Evolutionary conservation across 2,888 invertebrate species (phyloP), one percentile per base, ranked within the genome.

Genomic region (Calameuta idolon): DNA sequence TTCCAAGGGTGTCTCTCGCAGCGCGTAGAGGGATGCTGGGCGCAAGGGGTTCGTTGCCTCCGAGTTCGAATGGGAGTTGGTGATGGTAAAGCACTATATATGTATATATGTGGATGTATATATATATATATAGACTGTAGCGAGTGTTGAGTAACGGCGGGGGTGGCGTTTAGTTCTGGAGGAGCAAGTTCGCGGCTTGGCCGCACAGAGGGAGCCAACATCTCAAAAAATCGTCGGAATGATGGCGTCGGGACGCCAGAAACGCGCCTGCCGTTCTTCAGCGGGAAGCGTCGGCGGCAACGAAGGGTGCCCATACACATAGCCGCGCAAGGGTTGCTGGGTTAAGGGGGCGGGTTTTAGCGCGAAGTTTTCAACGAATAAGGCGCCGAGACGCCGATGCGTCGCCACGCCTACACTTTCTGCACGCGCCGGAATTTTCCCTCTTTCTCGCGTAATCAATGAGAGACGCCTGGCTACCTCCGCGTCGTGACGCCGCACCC

Each of bases 381-480:
- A 91, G 91, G 90, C 89, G 87, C 84, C 88, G 87, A 85, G 87
- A 88, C 86, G 87, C 86, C 86, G 86, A 87, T 86, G 87, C 89
- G 83, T 88, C 85, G 91, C 91, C 91, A 90, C 91, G 91, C 91
- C 91, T 90, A 90, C 90, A 88, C 87, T 89, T 88, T 89, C 87
- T 55, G 87, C 85, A 81, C 84, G 85, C 86, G 75, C 75, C 84
- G 85, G 85, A 90, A 87, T 90, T 89, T 90, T 89, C 91, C 89
- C 90, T 91, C 91, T 91, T 91, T 90, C 91, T 91, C 90, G 88
- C 89, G 89, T 89, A 91, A 91, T 91, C 91, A 90, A 91, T 91
- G 91, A 88, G 88, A 83, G 81, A 86, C 74, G 79, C 76, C 75
- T 55, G 76, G 77, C 79, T 77, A 68, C 77, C 76, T 35, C 78